A percentile compares a stretch with the other conserved stretches of the same genome.
Conservation (phyloP, 2,888 invertebrate species). For the Chloromyia formosa region DNA sequence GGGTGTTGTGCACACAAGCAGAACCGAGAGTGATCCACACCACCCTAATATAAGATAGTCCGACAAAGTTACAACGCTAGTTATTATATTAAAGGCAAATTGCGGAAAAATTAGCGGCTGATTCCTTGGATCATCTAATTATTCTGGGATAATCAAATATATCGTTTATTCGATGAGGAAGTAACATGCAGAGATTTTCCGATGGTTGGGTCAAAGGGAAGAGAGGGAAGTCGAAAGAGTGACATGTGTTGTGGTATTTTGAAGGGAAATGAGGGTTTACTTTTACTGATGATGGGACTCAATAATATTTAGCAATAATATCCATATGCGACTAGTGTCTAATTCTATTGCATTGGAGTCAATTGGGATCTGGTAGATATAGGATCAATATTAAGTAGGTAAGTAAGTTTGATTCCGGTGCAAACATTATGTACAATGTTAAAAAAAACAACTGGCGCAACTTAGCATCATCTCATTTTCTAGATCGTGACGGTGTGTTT, state of each 20-base stretch:
- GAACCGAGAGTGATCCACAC: constrained; percentile 45
- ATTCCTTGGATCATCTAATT: constrained; percentile 64
- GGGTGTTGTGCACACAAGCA: constrained; percentile 50
- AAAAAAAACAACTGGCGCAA: too few species aligned
- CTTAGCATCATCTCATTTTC: too few species aligned
- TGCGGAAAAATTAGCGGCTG: constrained; percentile 67
- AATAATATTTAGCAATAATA: too few species aligned
- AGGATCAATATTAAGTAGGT: too few species aligned
- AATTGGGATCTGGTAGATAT: too few species aligned
- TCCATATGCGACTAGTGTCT: too few species aligned
- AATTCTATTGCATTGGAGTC: too few species aligned
- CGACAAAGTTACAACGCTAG: constrained; percentile 53
- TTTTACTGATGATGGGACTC: too few species aligned
- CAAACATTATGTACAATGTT: too few species aligned
- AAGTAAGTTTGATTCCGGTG: too few species aligned
- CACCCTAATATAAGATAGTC: background rate
- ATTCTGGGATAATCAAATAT: constrained; percentile 49
- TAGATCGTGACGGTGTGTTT: too few species aligned
- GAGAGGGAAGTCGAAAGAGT: background rate
- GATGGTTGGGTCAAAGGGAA: background rate
- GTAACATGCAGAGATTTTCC: constrained; percentile 17
- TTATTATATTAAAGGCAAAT: constrained; percentile 65
- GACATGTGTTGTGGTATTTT: background rate
- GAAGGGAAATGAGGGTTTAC: too few species aligned
- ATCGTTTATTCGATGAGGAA: constrained; percentile 37